Percentiles rank a stretch among this genome's conserved stretches.
Conservation (phyloP, 1,140 invertebrate species). For the Anthonomus grandis region DNA sequence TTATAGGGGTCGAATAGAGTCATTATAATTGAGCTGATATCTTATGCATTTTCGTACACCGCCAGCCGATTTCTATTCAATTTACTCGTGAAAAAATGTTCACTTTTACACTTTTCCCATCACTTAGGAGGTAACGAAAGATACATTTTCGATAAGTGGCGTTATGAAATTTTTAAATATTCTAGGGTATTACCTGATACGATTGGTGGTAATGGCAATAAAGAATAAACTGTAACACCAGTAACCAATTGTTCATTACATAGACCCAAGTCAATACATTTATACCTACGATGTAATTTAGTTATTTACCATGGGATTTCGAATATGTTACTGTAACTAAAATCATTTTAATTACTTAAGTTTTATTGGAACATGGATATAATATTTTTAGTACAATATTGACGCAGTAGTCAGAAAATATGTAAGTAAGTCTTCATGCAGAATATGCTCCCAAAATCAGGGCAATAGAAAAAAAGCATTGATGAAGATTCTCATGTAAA, state of each 20-base stretch:
- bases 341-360: no score
- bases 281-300: conserved; percentile 85
- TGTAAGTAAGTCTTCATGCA: conserved; percentile 65
- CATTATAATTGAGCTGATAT: no score
- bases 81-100: no score
- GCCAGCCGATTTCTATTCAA: no score
- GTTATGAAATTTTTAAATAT: no score
- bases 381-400: conserved; percentile 30
- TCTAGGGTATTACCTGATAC: conserved; percentile 77
- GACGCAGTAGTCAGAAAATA: conserved; percentile 63
- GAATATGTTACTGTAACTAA: no score
- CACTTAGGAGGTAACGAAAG: no score
- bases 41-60: no score
- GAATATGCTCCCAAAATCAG: conserved; percentile 61
- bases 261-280: conserved; percentile 87
- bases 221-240: conserved; percentile 62
- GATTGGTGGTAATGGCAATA: conserved; percentile 85
- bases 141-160: no score
- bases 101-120: no score
- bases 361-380: conserved; percentile 1
- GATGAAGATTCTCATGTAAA: conserved; percentile 70
- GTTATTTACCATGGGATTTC: conserved; percentile 83
- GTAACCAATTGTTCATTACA: conserved; percentile 82
- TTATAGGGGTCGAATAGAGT: no score
- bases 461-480: conserved; percentile 58